phyloP scores from a whole-genome alignment of 2,113 vertebrate species.

The Bubalus kerabau region DNA sequence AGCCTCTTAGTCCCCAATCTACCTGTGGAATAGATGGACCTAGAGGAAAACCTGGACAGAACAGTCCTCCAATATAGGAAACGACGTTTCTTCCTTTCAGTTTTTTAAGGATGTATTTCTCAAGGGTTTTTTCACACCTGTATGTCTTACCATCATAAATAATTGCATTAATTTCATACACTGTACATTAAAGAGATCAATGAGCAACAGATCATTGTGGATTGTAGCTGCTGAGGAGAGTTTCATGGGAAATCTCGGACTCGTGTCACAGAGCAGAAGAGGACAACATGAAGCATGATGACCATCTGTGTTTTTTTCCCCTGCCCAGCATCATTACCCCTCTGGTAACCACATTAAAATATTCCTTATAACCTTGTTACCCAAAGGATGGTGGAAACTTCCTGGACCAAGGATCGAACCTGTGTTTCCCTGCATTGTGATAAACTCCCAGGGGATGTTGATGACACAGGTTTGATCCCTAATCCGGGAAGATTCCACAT shows the following conservation, averaged over 20 bases:
- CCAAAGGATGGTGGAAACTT: neutral
- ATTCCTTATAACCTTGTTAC: neutral
- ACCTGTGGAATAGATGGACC: neutral
- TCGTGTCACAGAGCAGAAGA: neutral
- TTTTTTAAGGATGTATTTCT: neutral
- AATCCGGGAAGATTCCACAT: neutral
- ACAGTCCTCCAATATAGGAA: neutral
- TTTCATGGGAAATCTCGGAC: neutral
- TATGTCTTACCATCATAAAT: neutral
- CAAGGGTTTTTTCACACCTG: neutral
- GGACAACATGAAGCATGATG: neutral
- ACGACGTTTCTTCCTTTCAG: neutral
- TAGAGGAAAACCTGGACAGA: neutral
- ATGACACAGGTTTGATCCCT: neutral
- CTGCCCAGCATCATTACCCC: too few relatives aligned
- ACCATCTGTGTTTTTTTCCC: too few relatives aligned
- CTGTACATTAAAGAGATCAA: neutral
- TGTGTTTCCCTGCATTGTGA: neutral
- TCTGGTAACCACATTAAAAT: neutral
- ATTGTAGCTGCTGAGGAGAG: neutral
- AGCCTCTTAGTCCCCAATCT: neutral
- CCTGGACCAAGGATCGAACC: neutral
- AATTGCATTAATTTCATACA: neutral
- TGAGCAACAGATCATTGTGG: neutral
- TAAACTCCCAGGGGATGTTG: neutral